These are phyloP conservation scores for Clytia hemisphaerica DNA, from an alignment of 30 jellyfish, hydroid and myxozoan genomes.

Conservation along the genomic window DNA sequence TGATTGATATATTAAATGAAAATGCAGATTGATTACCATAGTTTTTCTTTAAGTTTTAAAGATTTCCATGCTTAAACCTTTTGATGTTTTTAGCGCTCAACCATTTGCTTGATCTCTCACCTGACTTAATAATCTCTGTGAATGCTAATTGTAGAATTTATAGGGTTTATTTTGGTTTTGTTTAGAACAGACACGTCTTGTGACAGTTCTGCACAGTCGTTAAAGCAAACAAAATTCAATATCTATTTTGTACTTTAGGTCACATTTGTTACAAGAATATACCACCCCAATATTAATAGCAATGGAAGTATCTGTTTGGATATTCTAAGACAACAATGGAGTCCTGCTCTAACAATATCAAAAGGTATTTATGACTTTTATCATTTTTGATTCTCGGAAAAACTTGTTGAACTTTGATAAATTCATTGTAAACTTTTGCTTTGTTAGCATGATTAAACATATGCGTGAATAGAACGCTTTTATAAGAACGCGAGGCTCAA, in stretches of 20 bases:
- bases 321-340: slow-evolving; percentile 94
- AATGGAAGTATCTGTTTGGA: slow-evolving; percentile 94
- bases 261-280: slow-evolving; percentile 84
- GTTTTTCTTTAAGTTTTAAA: neutral
- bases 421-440: too few species aligned
- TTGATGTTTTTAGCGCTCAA: neutral
- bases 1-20: too few species aligned
- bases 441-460: too few species aligned
- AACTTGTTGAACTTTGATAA: too few species aligned
- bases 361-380: too few species aligned
- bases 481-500: too few species aligned
- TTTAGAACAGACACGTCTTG: too few species aligned
- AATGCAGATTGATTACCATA: neutral
- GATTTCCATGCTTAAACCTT: neutral
- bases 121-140: neutral
- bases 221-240: too few species aligned
- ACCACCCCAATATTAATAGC: slow-evolving; percentile 94
- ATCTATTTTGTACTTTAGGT: slow-evolving; percentile 46
- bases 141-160: neutral
- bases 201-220: too few species aligned
- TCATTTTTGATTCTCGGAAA: too few species aligned
- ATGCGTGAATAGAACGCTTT: too few species aligned
- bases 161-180: too few species aligned
- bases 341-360: slow-evolving; percentile 97
- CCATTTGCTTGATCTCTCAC: neutral